A percentile compares a stretch with the other conserved stretches of the same genome.
Conservation (phyloP, 2,113 vertebrate genomes). For the Blennius ocellaris region DNA sequence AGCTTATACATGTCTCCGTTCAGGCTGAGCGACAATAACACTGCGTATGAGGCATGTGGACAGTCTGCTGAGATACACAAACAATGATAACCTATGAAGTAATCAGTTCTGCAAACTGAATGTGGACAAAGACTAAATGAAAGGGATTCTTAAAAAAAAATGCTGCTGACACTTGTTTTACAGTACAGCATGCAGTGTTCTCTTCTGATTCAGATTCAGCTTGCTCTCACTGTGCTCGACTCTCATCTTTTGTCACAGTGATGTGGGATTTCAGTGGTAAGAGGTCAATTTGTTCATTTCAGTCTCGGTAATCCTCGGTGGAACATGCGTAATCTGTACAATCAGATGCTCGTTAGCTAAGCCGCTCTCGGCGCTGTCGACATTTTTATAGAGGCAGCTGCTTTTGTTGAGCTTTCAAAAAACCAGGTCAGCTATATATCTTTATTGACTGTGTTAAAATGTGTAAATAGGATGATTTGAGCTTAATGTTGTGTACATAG, state of each 20-base stretch:
- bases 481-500: constrained; percentile 41
- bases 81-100: constrained; percentile 7
- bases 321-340: constrained; percentile 75
- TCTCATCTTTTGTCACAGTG: constrained; percentile 55
- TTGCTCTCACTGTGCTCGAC: constrained; percentile 2
- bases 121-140: constrained; percentile 11
- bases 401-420: constrained; percentile 50
- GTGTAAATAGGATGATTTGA: constrained; percentile 60
- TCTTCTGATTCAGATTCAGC: constrained; percentile 12
- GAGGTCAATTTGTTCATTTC: constrained; percentile 79
- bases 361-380: constrained; percentile 47
- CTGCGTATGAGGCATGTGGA: background rate
- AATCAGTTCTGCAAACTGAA: constrained; percentile 19
- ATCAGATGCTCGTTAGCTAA: constrained; percentile 80
- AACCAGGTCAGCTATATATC: constrained; percentile 64
- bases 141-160: constrained; percentile 36
- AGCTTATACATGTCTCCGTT: constrained; percentile 41
- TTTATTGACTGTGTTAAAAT: constrained; percentile 43
- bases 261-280: constrained; percentile 59
- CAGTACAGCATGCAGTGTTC: background rate
- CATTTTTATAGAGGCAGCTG: constrained; percentile 31
- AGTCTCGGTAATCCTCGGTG: constrained; percentile 67
- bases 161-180: constrained; percentile 30
- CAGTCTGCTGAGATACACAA: constrained; percentile 19
- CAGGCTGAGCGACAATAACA: background rate